Percentiles rank a stretch among this genome's conserved stretches.
These are phyloP conservation scores for Saccopteryx leptura DNA, from an alignment of 2,113 vertebrate species.

Conservation along the genomic window DNA sequence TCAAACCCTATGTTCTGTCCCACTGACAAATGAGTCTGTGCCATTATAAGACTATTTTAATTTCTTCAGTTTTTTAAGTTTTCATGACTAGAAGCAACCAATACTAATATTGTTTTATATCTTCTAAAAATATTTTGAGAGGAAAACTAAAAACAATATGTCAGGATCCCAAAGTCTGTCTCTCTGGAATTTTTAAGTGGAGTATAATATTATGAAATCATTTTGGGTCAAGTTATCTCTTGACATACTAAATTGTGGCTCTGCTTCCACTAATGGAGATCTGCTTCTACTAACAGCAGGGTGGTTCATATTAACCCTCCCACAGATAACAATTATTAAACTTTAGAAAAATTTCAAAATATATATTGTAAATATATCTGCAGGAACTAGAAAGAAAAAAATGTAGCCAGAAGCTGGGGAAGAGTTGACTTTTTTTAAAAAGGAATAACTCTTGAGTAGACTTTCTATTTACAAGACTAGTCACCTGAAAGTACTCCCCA, in stretches of 20 bases:
- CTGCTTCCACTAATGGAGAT: background rate
- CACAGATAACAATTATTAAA: conserved; percentile 26
- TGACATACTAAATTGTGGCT: conserved; percentile 38
- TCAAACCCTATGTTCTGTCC: background rate
- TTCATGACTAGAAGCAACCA: conserved; percentile 40
- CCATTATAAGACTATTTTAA: background rate
- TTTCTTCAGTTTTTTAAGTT: background rate
- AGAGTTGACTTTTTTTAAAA: background rate
- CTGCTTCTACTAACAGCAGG: background rate
- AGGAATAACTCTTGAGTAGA: background rate
- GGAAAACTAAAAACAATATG: conserved; percentile 49
- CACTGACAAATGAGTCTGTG: background rate
- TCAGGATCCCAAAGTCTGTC: background rate
- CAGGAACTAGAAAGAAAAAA: background rate
- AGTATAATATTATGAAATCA: conserved; percentile 39
- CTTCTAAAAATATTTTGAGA: conserved; percentile 45
- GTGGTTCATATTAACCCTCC: background rate
- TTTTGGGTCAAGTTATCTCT: conserved; percentile 19
- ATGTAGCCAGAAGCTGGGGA: background rate
- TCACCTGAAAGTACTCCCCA: background rate
- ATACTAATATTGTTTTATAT: background rate
- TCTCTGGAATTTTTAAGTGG: background rate
- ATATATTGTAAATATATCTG: conserved; percentile 26
- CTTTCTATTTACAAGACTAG: background rate
- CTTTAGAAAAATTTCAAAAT: background rate